Base-by-base conservation (phyloP, 2,888 invertebrate genomes). In the Notocelia uddmanniana region DNA sequence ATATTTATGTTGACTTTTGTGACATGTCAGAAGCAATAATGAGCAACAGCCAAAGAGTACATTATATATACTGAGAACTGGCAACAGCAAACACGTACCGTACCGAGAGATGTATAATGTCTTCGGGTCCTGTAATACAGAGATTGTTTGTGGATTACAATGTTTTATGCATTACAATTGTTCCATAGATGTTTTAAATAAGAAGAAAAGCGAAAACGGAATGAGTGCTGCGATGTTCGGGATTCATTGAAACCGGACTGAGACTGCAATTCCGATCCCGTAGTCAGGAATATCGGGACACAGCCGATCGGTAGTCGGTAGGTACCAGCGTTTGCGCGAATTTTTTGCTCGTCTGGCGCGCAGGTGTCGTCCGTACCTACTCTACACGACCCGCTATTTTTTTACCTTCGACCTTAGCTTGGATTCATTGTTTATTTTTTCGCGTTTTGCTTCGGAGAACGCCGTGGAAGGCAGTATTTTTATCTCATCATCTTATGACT, bases 311-410 rank as follows among this genome's bases (percentile, higher is more conserved):
- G 60, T 60, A 55, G 52, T 60, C 26, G 64, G 66, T 60, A 64
- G 58, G 59, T 66, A 64, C 54, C 13, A 58, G 55, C 34, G 60
- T 62, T 72, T 67, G 71, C 67, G 71, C 67, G 72, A 57, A 62
- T 72, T 68, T 72, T 67, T 71, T 72, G 72, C 48, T 68, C 67
- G 72, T 72, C 72, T 72, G 72, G 72, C 72, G 72, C 68, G 72
- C 72, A 72, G 72, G 72, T 72, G 72, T 72, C 67, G 54, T 23
- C 45, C 59, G 67, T 52, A 52, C 45, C 45, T 45, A 45, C 50
- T 34, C 52, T 23, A 41, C 21, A 69, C 60, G 54, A 26, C 41
- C 68, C 37, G 60, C 60, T 26, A 37, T 59, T 69, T 71, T 70
- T 71, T 67, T 67, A 68, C 72, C 72, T 72, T 68, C 72, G 68